Evolutionary conservation across 2,113 vertebrate genomes (phyloP), one percentile per base, ranked within the genome.

Genomic region (Alouatta palliata): DNA sequence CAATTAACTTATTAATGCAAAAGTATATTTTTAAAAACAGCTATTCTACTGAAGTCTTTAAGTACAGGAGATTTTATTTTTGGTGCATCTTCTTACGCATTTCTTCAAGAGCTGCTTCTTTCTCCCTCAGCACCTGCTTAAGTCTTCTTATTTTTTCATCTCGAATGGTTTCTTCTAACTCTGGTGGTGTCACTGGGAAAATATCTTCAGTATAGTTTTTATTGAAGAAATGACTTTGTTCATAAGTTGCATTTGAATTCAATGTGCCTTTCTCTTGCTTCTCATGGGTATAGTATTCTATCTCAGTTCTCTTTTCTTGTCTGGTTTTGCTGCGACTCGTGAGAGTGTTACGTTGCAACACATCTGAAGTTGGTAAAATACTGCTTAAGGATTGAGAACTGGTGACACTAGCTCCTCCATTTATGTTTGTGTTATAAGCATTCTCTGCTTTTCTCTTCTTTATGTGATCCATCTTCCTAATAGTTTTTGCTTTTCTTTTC

Each of bases 81-180:
- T 97, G 98, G 47, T 98, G 97, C 98, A 98, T 98, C 68, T 98
- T 98, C 79, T 97, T 98, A 21, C 98, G 98, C 95, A 99, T 97
- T 76, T 98, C 98, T 64, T 99, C 99, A 71, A 99, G 98, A 0
- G 99, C 99, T 0, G 98, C 99, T 91, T 99, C 99, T 49, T 99
- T 99, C 77, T 99, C 98, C 80, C 97, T 98, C 47, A 99, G 79
- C 0, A 99, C 97, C 64, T 99, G 98, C 80, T 99, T 99, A 43
- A 99, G 98, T 30, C 98, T 98, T 91, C 97, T 96, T 94, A 99
- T 99, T 97, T 99, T 99, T 87, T 99, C 99, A 30, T 99, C 99
- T 87, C 98, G 97, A 45, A 99, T 98, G 0, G 99, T 99, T 97
- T 99, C 98, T 84, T 99, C 98, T 92, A 98, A 94, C 90, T 99